Evolutionary conservation across 2,797 vertebrate species (phyloP).

Genomic region (Cynopterus sphinx): DNA sequence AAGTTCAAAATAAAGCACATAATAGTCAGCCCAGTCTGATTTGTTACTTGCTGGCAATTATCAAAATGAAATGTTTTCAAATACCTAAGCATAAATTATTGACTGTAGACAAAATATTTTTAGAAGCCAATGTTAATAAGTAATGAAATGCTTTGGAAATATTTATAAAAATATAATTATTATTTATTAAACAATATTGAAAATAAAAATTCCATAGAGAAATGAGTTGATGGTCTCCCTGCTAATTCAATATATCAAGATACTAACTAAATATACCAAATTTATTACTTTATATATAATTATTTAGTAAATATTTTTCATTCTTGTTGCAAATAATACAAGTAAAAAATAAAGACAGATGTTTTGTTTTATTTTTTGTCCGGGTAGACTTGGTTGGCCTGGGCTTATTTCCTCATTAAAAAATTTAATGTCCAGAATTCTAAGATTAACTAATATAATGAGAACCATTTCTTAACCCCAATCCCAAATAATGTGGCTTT

Average conservation of each 20-base stretch:
- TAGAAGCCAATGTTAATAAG: neutral
- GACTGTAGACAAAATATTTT: neutral
- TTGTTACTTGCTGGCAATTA: neutral
- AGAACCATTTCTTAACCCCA: neutral
- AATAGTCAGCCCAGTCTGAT: neutral
- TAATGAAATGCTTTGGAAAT: conserved; percentile 8
- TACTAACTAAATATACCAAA: neutral
- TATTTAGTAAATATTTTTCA: neutral
- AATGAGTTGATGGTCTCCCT: neutral
- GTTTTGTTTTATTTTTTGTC: neutral
- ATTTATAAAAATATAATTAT: neutral
- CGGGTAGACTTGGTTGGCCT: neutral
- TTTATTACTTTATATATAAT: neutral
- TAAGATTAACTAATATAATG: neutral
- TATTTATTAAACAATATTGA: neutral
- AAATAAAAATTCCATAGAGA: conserved; percentile 50
- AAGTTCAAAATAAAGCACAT: neutral
- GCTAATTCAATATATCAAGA: neutral
- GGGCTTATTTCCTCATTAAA: neutral
- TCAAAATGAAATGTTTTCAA: conserved; percentile 32
- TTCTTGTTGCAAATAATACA: conserved; percentile 5
- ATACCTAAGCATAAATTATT: neutral
- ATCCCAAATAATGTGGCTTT: neutral
- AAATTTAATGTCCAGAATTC: neutral
- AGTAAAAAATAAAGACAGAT: neutral